phyloP scores from a whole-genome alignment of 2,113 vertebrate genomes.

The Ammodytes marinus region DNA sequence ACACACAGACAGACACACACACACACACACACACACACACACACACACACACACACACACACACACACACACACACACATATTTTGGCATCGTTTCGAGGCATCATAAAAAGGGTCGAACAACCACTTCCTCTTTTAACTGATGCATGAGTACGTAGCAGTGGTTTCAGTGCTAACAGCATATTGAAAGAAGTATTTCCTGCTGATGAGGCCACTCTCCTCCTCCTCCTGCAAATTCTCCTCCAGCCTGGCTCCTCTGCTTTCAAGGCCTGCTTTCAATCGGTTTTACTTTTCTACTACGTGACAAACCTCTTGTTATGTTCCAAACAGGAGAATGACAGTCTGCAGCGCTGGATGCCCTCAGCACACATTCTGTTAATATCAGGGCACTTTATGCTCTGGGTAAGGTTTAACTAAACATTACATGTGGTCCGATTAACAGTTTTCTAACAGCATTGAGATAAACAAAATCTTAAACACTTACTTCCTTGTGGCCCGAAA shows the following conservation, averaged over 20 bases:
- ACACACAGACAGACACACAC: neutral
- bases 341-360: conserved; percentile 21
- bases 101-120: conserved; percentile 40
- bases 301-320: conserved; percentile 15
- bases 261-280: conserved; percentile 45
- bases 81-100: conserved; percentile 14
- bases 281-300: conserved; percentile 15
- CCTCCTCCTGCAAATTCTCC: conserved; percentile 44
- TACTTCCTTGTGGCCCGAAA: conserved; percentile 99
- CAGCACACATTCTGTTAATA: neutral
- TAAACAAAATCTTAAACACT: conserved; percentile 76
- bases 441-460: neutral
- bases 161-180: conserved; percentile 18
- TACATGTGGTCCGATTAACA: neutral
- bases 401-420: neutral
- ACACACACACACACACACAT: neutral
- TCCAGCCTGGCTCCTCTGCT: neutral
- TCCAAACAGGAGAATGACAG: conserved; percentile 18
- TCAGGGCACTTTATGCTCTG: neutral
- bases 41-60: neutral
- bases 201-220: conserved; percentile 44
- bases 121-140: conserved; percentile 47
- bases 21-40: neutral
- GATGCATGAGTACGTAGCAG: conserved; percentile 31
- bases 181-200: conserved; percentile 57